Conservation (phyloP, 2,888 invertebrate species). For the Cyclophora punctaria region DNA sequence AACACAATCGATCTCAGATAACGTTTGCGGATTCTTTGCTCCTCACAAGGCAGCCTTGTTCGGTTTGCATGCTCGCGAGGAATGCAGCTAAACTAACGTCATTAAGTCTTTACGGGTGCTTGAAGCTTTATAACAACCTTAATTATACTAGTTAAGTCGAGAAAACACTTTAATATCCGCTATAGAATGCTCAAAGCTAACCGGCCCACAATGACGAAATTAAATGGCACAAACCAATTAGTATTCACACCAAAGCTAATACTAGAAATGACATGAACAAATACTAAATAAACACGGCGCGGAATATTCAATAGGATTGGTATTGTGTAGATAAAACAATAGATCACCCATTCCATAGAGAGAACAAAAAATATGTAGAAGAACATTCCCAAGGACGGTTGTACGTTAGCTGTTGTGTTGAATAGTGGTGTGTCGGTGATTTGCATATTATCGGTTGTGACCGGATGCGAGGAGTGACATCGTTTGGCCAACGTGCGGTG, state of each 20-base stretch:
- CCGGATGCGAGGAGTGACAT: conserved; percentile 57
- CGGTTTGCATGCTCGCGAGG: conserved; percentile 8
- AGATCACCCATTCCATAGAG: conserved; percentile 17
- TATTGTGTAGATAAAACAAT: conserved; percentile 8
- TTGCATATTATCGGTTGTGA: conserved; percentile 57
- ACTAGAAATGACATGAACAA: too few species aligned
- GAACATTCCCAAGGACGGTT: conserved; percentile 47
- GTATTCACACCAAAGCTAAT: too few species aligned
- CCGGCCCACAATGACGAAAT: too few species aligned
- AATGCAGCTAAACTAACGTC: conserved; percentile 1
- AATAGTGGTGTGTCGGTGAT: conserved; percentile 41
- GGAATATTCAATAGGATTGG: background rate
- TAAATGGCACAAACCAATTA: too few species aligned
- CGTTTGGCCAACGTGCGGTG: conserved; percentile 46
- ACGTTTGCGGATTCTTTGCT: conserved; percentile 23
- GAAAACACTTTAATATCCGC: too few species aligned
- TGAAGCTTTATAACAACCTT: too few species aligned
- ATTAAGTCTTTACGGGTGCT: too few species aligned
- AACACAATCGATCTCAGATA: conserved; percentile 31
- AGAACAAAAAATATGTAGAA: conserved; percentile 26
- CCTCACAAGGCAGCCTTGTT: conserved; percentile 17
- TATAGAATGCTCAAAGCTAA: too few species aligned
- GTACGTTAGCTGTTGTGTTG: conserved; percentile 34
- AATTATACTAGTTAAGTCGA: too few species aligned
- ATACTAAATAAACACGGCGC: too few species aligned